Conservation (phyloP, 2,113 vertebrate genomes). For the Arenaria interpres region DNA sequence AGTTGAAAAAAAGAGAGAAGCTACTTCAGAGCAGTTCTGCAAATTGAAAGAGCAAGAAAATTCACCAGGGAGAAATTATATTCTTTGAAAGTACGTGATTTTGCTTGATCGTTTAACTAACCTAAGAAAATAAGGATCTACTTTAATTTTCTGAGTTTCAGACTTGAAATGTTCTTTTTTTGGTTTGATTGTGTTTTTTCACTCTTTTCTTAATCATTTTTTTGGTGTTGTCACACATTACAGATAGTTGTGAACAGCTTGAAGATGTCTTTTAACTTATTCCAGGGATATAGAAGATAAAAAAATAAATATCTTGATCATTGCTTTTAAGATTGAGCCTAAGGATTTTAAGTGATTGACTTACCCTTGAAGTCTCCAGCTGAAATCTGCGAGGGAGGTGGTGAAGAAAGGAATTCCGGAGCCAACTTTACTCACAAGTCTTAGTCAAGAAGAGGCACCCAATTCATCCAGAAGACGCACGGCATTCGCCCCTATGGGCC, state of each 20-base stretch:
- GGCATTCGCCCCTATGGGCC: not conserved
- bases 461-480: accelerated
- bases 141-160: not conserved
- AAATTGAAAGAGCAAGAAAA: not conserved
- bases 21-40: not conserved
- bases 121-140: not conserved
- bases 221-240: not conserved
- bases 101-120: not conserved
- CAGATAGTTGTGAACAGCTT: not conserved
- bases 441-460: not conserved
- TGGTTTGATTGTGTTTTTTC: not conserved
- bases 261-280: not conserved
- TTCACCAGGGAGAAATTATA: not conserved
- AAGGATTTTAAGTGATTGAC: not conserved
- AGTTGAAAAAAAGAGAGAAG: not conserved
- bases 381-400: not conserved
- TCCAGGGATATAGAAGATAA: not conserved
- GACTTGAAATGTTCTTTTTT: not conserved
- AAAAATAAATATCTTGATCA: not conserved
- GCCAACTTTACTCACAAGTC: not conserved
- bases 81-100: not conserved
- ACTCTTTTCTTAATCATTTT: not conserved
- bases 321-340: not conserved
- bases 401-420: not conserved
- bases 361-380: not conserved